Conservation (phyloP, 2,113 vertebrate genomes). For the Xenus cinereus region DNA sequence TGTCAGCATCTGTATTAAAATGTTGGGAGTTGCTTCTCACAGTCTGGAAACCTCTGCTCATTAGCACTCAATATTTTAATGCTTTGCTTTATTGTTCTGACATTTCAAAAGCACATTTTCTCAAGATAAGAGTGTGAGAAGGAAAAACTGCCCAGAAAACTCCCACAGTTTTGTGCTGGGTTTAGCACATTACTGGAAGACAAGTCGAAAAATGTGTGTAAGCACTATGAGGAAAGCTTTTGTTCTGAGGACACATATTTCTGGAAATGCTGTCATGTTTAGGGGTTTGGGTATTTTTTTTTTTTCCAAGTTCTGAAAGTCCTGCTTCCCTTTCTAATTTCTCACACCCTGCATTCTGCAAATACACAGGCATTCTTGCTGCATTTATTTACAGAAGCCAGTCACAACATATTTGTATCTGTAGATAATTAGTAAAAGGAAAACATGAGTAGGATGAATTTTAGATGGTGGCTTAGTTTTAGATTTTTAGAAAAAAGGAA, state of each 20-base stretch:
- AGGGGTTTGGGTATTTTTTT: background rate
- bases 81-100: background rate
- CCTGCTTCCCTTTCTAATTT: background rate
- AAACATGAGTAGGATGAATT: background rate
- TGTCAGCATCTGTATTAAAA: background rate
- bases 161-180: slow-evolving; percentile 2
- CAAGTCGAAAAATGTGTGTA: background rate
- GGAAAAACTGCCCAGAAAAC: background rate
- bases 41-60: background rate
- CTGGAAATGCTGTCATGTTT: slow-evolving; percentile 2
- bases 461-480: background rate
- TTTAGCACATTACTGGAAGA: background rate
- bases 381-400: background rate
- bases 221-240: background rate
- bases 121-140: background rate
- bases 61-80: background rate
- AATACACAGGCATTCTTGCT: background rate
- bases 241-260: background rate
- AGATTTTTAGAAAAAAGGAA: background rate
- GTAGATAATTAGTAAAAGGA: background rate
- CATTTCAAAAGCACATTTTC: slow-evolving; percentile 26
- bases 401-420: background rate
- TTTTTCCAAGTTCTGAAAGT: background rate
- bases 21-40: background rate
- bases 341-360: background rate